Conservation (phyloP, 2,113 vertebrate genomes). For the Cyphotilapia sp. region DNA sequence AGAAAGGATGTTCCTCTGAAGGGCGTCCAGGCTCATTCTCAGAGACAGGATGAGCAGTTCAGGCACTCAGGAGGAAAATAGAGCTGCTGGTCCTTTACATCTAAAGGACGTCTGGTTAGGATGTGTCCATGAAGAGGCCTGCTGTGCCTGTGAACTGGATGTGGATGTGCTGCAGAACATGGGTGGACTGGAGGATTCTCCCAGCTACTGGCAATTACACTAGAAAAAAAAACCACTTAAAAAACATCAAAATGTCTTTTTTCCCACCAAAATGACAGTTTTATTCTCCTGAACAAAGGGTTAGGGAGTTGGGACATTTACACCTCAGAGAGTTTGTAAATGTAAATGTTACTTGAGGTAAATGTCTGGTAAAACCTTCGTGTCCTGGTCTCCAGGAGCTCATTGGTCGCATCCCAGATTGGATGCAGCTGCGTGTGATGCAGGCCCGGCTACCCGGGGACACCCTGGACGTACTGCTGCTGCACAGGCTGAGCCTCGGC, state of each 20-base stretch:
- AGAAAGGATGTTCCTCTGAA: neutral
- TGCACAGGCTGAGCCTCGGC: slow-evolving; percentile 27
- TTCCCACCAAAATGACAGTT: neutral
- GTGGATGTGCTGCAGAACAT: neutral
- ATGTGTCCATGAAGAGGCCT: neutral
- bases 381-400: slow-evolving; percentile 2
- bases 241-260: neutral
- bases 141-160: neutral
- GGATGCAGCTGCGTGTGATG: slow-evolving; percentile 63
- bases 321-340: neutral
- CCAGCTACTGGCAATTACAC: neutral
- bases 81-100: neutral
- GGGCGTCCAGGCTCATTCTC: neutral
- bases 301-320: neutral
- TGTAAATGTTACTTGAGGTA: neutral
- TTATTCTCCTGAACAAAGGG: neutral
- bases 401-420: slow-evolving; percentile 59
- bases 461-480: slow-evolving; percentile 70
- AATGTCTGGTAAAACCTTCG: accelerated
- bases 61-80: neutral
- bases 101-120: neutral
- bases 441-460: slow-evolving; percentile 56
- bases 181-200: neutral
- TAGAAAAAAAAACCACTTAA: neutral
- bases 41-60: neutral